Evolutionary conservation across 2,888 invertebrate species (phyloP).

Genomic region (Acrobasis repandana): DNA sequence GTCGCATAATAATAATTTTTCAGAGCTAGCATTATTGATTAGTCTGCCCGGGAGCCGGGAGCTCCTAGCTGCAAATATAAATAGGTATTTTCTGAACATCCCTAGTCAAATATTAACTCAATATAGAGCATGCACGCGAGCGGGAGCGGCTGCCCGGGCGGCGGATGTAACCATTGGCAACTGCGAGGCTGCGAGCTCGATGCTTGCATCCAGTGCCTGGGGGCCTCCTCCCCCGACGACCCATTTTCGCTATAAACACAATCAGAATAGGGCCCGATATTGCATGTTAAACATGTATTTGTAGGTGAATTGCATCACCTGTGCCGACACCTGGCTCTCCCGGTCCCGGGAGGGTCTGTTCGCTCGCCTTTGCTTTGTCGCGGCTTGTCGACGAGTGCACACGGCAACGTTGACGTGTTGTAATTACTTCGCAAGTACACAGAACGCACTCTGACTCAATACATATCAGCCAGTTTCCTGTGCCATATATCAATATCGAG

Average conservation of each 20-base stretch:
- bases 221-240: constrained; percentile 28
- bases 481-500: constrained; percentile 7
- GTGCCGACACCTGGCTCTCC: constrained; percentile 52
- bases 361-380: constrained; percentile 50
- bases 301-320: constrained; percentile 55
- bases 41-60: constrained; percentile 30
- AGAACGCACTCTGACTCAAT: constrained; percentile 43
- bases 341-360: constrained; percentile 41
- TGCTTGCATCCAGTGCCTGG: constrained; percentile 50
- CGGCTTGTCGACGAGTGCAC: constrained; percentile 47
- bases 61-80: constrained; percentile 32
- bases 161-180: constrained; percentile 58
- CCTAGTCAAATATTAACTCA: constrained; percentile 62
- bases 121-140: constrained; percentile 51
- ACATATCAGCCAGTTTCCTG: constrained; percentile 9
- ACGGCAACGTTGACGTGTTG: constrained; percentile 53
- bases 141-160: constrained; percentile 37
- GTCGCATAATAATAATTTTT: constrained; percentile 18
- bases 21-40: constrained; percentile 30
- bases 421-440: constrained; percentile 56
- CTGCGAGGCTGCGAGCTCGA: constrained; percentile 45
- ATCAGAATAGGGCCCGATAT: constrained; percentile 41
- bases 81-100: constrained; percentile 56
- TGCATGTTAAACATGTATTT: constrained; percentile 37
- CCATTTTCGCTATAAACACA: constrained; percentile 35